These are phyloP conservation scores for Cynaeus angustus DNA, from an alignment of 2,888 invertebrate genomes.

Conservation along the genomic window DNA sequence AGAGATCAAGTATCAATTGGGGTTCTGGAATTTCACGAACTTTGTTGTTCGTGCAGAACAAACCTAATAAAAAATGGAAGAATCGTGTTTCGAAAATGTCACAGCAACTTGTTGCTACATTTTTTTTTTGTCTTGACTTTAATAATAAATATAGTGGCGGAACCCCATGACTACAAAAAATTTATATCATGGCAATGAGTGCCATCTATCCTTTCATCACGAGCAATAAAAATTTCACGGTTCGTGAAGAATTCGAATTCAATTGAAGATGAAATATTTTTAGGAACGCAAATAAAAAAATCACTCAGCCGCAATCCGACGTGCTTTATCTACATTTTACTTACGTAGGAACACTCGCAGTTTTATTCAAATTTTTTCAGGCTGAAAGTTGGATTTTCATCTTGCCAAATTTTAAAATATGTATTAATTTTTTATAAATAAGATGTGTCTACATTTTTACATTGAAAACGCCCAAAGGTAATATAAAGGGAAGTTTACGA, in stretches of 20 bases:
- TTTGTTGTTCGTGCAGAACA: background rate
- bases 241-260: constrained; percentile 9
- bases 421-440: too few species aligned
- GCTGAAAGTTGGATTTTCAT: too few species aligned
- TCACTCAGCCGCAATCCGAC: constrained; percentile 14
- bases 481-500: too few species aligned
- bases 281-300: constrained; percentile 17
- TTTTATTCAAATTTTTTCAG: background rate
- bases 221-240: constrained; percentile 21
- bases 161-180: constrained; percentile 12
- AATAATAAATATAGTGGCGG: constrained; percentile 14
- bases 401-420: too few species aligned
- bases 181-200: constrained; percentile 14
- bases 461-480: too few species aligned
- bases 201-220: constrained; percentile 3
- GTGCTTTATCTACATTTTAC: constrained; percentile 8
- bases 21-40: too few species aligned
- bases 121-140: constrained; percentile 8
- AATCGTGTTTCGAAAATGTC: constrained; percentile 34
- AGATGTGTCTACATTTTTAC: too few species aligned
- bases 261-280: constrained; percentile 19
- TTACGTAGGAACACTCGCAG: background rate
- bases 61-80: constrained; percentile 37
- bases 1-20: background rate
- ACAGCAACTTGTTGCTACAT: constrained; percentile 49